Conservation (phyloP, 2,797 vertebrate species). For the Clarias platycephalus region DNA sequence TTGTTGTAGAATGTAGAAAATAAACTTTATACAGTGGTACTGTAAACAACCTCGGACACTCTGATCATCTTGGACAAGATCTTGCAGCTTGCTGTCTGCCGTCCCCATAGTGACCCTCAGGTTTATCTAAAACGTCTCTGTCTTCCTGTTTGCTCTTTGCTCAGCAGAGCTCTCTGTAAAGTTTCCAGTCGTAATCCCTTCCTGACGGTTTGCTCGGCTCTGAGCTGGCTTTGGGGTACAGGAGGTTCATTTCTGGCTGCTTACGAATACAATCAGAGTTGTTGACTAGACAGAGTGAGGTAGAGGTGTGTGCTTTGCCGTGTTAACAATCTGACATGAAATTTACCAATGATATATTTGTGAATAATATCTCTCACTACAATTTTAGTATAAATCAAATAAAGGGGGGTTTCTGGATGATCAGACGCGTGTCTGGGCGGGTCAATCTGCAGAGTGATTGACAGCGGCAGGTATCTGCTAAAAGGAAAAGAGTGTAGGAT, state of each 20-base stretch:
- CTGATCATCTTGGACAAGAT: background rate
- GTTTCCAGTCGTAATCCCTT: background rate
- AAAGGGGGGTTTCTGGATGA: too few relatives aligned
- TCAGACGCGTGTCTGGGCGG: background rate
- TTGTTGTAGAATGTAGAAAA: background rate
- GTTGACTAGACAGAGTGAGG: background rate
- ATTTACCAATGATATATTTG: background rate
- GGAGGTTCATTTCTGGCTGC: background rate
- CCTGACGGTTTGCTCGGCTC: background rate
- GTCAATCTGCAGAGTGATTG: background rate
- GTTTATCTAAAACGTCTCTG: background rate
- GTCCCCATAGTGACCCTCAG: background rate
- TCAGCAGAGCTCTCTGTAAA: background rate
- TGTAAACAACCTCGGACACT: background rate
- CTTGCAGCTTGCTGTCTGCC: background rate
- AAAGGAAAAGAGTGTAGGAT: background rate
- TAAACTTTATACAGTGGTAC: too few relatives aligned
- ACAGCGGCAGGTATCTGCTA: background rate
- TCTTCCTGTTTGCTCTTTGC: background rate
- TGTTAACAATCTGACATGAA: background rate
- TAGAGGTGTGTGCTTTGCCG: background rate
- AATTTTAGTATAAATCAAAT: too few relatives aligned
- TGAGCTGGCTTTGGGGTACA: background rate
- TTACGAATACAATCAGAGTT: background rate
- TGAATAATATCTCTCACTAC: background rate